These are phyloP conservation scores for Ophioninae sp. DNA, from an alignment of 2,888 invertebrate species.

Conservation along the genomic window DNA sequence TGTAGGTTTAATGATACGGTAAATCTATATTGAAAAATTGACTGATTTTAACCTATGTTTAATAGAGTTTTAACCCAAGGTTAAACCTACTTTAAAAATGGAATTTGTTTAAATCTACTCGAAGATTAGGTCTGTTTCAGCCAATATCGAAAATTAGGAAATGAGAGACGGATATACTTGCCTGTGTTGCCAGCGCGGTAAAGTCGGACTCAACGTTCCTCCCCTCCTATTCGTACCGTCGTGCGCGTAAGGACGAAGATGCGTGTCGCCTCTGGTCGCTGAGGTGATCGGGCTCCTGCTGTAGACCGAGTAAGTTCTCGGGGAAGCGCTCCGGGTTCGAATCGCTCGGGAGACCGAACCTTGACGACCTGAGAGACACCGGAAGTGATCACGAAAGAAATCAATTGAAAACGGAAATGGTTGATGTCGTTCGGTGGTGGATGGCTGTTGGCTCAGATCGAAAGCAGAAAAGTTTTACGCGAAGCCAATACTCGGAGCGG, in stretches of 20 bases:
- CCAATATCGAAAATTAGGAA: no score
- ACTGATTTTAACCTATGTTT: no score
- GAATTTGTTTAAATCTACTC: no score
- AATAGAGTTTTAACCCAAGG: no score
- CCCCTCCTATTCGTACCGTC: conserved; percentile 82
- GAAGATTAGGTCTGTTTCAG: no score
- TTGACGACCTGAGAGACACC: conserved; percentile 68
- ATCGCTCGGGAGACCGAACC: conserved; percentile 81
- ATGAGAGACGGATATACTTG: conserved; percentile 55
- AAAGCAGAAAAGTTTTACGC: no score
- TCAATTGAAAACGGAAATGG: no score
- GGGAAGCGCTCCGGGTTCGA: conserved; percentile 84
- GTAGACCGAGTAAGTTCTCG: conserved; percentile 81
- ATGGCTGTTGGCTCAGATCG: not conserved
- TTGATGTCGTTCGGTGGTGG: no score
- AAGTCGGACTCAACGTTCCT: conserved; percentile 83
- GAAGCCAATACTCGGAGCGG: no score
- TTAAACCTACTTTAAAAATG: no score
- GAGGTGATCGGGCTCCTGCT: conserved; percentile 83
- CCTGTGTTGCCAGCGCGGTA: conserved; percentile 83
- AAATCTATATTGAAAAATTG: no score
- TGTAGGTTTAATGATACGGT: no score
- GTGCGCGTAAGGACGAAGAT: conserved; percentile 82
- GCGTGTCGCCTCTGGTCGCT: conserved; percentile 83
- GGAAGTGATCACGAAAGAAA: not conserved